Conservation (phyloP, 2,113 vertebrate species). For the Falcunculus frontatus region DNA sequence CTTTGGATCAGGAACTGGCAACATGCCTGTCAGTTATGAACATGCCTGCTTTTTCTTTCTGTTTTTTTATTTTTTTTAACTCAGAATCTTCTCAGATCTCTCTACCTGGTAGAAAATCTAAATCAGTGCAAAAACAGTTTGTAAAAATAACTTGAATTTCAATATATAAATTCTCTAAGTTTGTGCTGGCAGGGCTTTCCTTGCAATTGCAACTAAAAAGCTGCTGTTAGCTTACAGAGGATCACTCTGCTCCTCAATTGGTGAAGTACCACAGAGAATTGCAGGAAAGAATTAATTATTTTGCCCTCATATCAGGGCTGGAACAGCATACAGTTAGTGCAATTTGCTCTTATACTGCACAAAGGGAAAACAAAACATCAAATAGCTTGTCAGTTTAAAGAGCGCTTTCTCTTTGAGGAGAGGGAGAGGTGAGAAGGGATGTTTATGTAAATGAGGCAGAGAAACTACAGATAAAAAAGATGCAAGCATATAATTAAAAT, state of each 20-base stretch:
- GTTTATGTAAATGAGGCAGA: not conserved
- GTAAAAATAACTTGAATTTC: not conserved
- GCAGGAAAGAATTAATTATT: not conserved
- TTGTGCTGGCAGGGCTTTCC: not conserved
- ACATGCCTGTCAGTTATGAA: not conserved
- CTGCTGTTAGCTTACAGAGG: not conserved
- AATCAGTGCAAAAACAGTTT: not conserved
- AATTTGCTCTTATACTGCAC: not conserved
- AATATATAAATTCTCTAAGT: not conserved
- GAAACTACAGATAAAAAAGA: slow-evolving; percentile 11
- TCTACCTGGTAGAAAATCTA: not conserved
- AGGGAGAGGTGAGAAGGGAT: not conserved
- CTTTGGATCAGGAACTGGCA: not conserved
- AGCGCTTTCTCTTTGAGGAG: not conserved
- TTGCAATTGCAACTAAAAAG: not conserved
- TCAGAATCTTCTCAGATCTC: not conserved
- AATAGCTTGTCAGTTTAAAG: not conserved
- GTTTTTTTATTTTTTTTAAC: not conserved
- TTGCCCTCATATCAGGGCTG: not conserved
- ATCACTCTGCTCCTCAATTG: not conserved
- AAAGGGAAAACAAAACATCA: slow-evolving; percentile 37
- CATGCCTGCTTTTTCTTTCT: not conserved
- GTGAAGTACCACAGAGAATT: not conserved
- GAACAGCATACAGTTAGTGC: not conserved
- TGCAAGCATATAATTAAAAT: slow-evolving; percentile 16